Evolutionary conservation across 2,888 invertebrate genomes (phyloP).

Genomic region (Rapana venosa): DNA sequence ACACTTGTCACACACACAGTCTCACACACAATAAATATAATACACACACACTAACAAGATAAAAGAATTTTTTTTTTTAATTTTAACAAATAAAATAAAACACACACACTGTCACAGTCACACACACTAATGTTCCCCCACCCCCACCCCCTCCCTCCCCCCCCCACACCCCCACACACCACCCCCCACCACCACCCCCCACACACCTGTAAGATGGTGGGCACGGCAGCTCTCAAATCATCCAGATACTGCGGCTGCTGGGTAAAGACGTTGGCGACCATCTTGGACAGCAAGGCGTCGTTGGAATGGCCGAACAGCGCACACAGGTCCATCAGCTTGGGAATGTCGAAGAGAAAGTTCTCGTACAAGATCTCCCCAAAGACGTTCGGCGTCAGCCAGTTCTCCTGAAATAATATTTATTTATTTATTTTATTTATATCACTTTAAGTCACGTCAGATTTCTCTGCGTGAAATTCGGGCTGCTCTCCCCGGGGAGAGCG

Average conservation of each 20-base stretch:
- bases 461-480: no score
- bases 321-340: constrained; percentile 88
- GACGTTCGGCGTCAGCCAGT: constrained; percentile 82
- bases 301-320: constrained; percentile 87
- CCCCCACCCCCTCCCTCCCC: no score
- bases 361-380: constrained; percentile 87
- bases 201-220: constrained; percentile 74
- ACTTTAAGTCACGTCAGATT: no score
- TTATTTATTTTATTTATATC: no score
- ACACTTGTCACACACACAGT: no score
- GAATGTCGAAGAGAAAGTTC: constrained; percentile 89
- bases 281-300: constrained; percentile 82
- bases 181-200: not conserved
- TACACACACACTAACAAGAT: no score
- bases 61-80: no score
- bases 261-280: constrained; percentile 84
- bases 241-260: constrained; percentile 84
- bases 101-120: no score
- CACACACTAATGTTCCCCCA: not conserved
- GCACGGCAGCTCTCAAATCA: constrained; percentile 80
- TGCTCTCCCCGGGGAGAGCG: no score
- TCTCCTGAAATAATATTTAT: constrained; percentile 59
- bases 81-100: no score
- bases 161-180: no score
- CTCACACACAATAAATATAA: no score